Conservation (phyloP, 23 tunicate species). For the Ascidia mentula region DNA sequence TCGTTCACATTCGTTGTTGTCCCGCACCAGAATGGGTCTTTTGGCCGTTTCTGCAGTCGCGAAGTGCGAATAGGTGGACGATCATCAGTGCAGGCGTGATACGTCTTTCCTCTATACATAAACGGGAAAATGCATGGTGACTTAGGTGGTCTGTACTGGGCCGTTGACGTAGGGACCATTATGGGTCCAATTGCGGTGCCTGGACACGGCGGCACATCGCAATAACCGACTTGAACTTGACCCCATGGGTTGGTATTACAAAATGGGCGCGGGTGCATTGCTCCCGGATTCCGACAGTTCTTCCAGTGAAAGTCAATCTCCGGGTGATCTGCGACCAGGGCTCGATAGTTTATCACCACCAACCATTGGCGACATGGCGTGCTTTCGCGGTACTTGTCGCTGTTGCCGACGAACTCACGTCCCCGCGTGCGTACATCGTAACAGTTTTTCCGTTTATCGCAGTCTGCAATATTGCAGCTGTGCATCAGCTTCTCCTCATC, state of each 20-base stretch:
- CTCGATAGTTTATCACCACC: neutral
- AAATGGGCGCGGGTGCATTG: conserved; percentile 19
- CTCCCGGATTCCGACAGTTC: conserved; percentile 32
- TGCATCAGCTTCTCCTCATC: neutral
- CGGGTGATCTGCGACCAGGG: neutral
- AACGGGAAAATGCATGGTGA: conserved; percentile 43
- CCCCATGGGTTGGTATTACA: neutral
- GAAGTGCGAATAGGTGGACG: conserved; percentile 29
- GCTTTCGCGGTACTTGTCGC: neutral
- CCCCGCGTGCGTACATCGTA: conserved; percentile 18
- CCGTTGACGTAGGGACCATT: neutral
- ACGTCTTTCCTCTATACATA: neutral
- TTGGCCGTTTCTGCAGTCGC: neutral
- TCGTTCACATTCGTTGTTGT: neutral
- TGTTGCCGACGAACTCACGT: conserved; percentile 12
- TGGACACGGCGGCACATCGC: conserved; percentile 36
- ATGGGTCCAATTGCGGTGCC: conserved; percentile 2
- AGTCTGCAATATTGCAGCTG: neutral
- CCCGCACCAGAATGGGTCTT: conserved; percentile 18
- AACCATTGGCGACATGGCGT: neutral
- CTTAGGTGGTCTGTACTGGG: neutral
- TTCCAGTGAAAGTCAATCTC: neutral
- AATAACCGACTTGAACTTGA: neutral
- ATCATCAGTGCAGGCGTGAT: conserved; percentile 18
- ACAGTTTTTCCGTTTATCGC: conserved; percentile 17